phyloP scores from a whole-genome alignment of 2,888 invertebrate genomes.

The Cordylochernes scorpioides region DNA sequence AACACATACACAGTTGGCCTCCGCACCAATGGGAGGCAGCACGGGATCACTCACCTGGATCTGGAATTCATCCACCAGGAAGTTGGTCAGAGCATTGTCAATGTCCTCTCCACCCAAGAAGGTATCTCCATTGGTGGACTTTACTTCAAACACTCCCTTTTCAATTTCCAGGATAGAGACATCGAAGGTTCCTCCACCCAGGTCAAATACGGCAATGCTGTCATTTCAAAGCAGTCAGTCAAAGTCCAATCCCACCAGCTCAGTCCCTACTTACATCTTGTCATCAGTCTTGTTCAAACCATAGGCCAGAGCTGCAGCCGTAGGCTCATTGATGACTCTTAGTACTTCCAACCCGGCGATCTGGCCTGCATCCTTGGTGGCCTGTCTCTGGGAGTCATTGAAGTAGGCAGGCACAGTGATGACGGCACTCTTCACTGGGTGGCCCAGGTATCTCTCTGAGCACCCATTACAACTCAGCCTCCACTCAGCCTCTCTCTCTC shows the following conservation, averaged over 20 bases:
- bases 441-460: slow-evolving; percentile 61
- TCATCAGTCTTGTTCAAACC: slow-evolving; percentile 78
- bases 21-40: neutral
- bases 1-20: no score
- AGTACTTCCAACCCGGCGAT: slow-evolving; percentile 87
- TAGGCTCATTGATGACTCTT: slow-evolving; percentile 93
- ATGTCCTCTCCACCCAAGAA: slow-evolving; percentile 97
- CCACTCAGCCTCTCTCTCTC: no score
- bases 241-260: no score
- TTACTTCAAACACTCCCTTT: slow-evolving; percentile 99
- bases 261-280: slow-evolving; percentile 31
- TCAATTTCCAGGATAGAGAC: slow-evolving; percentile 93
- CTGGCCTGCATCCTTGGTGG: slow-evolving; percentile 95
- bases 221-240: no score
- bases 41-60: slow-evolving; percentile 38
- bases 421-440: slow-evolving; percentile 79
- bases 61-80: slow-evolving; percentile 70
- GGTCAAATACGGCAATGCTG: slow-evolving; percentile 92
- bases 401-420: slow-evolving; percentile 96
- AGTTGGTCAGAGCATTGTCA: slow-evolving; percentile 79
- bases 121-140: slow-evolving; percentile 97
- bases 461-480: no score
- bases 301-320: slow-evolving; percentile 91
- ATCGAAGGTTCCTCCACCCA: slow-evolving; percentile 98
- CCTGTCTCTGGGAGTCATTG: slow-evolving; percentile 90